Percentiles rank a stretch among this genome's conserved stretches.
These are phyloP conservation scores for Macroteleia sp. DNA, from an alignment of 2,888 invertebrate genomes.

Conservation along the genomic window DNA sequence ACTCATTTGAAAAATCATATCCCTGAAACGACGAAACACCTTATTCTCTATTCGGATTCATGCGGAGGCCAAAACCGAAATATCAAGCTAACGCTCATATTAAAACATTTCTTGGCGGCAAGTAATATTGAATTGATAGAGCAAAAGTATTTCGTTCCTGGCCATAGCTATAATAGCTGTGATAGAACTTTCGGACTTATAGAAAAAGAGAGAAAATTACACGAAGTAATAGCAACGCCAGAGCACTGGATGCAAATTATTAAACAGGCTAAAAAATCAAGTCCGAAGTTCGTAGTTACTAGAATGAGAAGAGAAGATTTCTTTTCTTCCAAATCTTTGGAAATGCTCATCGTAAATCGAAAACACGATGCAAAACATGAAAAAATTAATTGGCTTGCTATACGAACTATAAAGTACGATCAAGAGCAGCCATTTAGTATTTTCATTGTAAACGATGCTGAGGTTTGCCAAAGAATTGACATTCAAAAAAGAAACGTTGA, in stretches of 20 bases:
- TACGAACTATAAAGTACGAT: slow-evolving; percentile 7
- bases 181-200: slow-evolving; percentile 8
- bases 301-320: slow-evolving; percentile 1
- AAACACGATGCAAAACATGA: neutral
- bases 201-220: slow-evolving; percentile 8
- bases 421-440: neutral
- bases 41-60: slow-evolving; percentile 69
- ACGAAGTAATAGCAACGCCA: slow-evolving; percentile 7
- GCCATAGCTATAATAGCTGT: slow-evolving; percentile 17
- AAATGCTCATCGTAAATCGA: neutral
- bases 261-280: neutral
- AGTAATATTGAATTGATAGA: neutral
- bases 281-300: neutral
- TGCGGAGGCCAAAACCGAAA: slow-evolving; percentile 26
- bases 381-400: slow-evolving; percentile 25
- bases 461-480: neutral
- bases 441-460: neutral
- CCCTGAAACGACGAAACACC: slow-evolving; percentile 1
- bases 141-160: too few species aligned
- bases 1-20: slow-evolving; percentile 24
- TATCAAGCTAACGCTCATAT: neutral
- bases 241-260: neutral
- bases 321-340: neutral
- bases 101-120: slow-evolving; percentile 5
- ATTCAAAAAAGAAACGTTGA: neutral